These are phyloP conservation scores for Holothuria scabra DNA, from an alignment of 53 echinoderm and acorn worm genomes.

Conservation along the genomic window DNA sequence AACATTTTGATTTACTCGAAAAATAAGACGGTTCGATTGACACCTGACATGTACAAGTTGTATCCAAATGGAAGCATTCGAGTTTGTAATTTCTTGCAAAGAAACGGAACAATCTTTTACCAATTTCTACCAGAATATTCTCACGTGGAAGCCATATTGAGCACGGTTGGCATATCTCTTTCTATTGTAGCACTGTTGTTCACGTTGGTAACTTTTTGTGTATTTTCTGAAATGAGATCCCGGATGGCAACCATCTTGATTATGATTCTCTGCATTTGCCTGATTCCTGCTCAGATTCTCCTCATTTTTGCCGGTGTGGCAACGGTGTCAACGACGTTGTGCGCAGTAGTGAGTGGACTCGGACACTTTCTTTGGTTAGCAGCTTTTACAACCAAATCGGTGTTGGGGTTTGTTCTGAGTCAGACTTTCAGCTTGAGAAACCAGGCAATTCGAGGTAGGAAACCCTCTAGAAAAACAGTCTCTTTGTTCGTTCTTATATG, in stretches of 20 bases:
- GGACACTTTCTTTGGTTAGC: conserved; percentile 34
- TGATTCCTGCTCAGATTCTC: not conserved
- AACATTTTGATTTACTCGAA: conserved; percentile 5
- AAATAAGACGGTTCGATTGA: conserved; percentile 16
- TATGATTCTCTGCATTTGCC: conserved; percentile 4
- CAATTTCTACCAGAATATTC: conserved; percentile 29
- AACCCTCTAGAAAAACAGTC: not conserved
- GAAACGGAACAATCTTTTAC: not conserved
- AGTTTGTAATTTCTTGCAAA: conserved; percentile 18
- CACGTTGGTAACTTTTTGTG: conserved; percentile 15
- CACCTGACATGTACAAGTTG: conserved; percentile 19
- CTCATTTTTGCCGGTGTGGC: not conserved
- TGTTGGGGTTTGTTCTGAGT: conserved; percentile 8
- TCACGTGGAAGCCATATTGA: not conserved
- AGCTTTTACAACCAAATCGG: conserved; percentile 4
- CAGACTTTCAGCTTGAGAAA: conserved; percentile 23
- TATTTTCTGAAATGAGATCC: conserved; percentile 6
- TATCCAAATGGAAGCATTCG: conserved; percentile 29
- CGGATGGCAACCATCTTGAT: not conserved
- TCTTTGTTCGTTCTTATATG: not conserved
- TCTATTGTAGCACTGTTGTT: not conserved
- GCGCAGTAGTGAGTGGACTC: conserved; percentile 6
- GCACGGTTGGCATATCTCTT: conserved; percentile 20
- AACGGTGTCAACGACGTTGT: not conserved
- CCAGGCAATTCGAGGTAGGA: not conserved